A percentile compares a stretch with the other conserved stretches of the same genome.
phyloP scores from a whole-genome alignment of 2,797 vertebrate species.

The Yasuhikotakia modesta region DNA sequence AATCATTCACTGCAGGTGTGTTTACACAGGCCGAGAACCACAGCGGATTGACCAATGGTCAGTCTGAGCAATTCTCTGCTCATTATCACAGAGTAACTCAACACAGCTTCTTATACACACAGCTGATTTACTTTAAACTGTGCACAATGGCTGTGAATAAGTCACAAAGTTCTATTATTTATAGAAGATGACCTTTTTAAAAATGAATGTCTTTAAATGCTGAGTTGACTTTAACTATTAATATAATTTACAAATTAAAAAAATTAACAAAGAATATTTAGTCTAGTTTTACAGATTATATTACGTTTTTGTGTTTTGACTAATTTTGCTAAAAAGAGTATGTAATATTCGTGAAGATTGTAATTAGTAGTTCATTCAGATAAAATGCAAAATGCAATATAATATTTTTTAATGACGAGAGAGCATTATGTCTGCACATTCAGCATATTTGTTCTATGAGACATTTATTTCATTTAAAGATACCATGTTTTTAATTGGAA shows the following conservation, averaged over 20 bases:
- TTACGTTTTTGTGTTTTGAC: slow-evolving; percentile 60
- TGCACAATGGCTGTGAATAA: neutral
- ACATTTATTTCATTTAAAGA: slow-evolving; percentile 68
- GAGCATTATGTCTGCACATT: slow-evolving; percentile 70
- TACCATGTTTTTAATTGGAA: slow-evolving; percentile 73
- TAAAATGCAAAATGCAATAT: slow-evolving; percentile 74
- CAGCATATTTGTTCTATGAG: slow-evolving; percentile 74
- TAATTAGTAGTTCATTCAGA: slow-evolving; percentile 76
- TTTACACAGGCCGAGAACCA: slow-evolving; percentile 55
- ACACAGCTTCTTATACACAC: slow-evolving; percentile 19
- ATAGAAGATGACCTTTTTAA: neutral
- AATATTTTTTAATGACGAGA: slow-evolving; percentile 70
- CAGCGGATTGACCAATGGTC: slow-evolving; percentile 42
- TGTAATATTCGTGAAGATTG: slow-evolving; percentile 77
- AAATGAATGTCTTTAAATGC: neutral
- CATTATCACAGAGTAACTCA: slow-evolving; percentile 15
- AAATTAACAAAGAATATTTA: neutral
- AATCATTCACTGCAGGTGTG: slow-evolving; percentile 57
- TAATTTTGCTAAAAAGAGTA: slow-evolving; percentile 71
- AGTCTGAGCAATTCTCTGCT: slow-evolving; percentile 41
- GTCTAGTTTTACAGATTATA: neutral
- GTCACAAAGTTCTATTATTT: neutral
- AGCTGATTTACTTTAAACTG: slow-evolving; percentile 20
- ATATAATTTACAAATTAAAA: neutral
- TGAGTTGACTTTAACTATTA: neutral